phyloP scores from a whole-genome alignment of 2,888 invertebrate genomes.

The Cephus nigrinus region DNA sequence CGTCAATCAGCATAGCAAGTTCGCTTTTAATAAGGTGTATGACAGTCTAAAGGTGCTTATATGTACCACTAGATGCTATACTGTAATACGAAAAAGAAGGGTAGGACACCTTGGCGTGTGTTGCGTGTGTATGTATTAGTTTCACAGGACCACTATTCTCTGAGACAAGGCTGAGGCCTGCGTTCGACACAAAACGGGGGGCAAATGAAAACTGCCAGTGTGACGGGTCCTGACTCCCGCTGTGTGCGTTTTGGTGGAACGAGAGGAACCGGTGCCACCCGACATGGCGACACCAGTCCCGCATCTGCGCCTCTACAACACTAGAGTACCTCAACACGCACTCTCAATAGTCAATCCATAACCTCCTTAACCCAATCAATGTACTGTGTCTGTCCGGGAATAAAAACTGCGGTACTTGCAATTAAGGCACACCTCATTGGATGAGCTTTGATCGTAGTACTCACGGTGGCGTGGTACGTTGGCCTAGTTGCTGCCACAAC shows the following conservation, averaged over 20 bases:
- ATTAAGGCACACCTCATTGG: slow-evolving; percentile 15
- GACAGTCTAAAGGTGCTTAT: no score
- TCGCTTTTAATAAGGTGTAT: no score
- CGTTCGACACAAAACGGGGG: slow-evolving; percentile 45
- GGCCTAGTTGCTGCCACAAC: no score
- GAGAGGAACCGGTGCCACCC: slow-evolving; percentile 39
- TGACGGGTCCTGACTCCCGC: slow-evolving; percentile 44
- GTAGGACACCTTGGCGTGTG: slow-evolving; percentile 61
- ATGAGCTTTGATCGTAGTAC: neutral
- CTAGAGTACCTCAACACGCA: slow-evolving; percentile 65
- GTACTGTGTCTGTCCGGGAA: slow-evolving; percentile 27
- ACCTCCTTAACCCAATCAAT: slow-evolving; percentile 40
- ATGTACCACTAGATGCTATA: neutral
- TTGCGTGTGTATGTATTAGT: slow-evolving; percentile 67
- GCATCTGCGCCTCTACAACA: slow-evolving; percentile 58
- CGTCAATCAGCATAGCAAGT: no score
- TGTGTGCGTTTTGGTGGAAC: slow-evolving; percentile 39
- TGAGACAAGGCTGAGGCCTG: slow-evolving; percentile 54
- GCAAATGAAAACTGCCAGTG: slow-evolving; percentile 44
- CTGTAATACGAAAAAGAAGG: slow-evolving; percentile 25
- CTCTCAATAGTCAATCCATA: slow-evolving; percentile 61
- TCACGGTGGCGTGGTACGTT: neutral
- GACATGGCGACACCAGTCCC: slow-evolving; percentile 47
- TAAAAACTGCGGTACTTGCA: slow-evolving; percentile 22
- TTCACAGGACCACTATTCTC: slow-evolving; percentile 63